Evolutionary conservation across 1,140 invertebrate species (phyloP), one percentile per base, ranked within the genome.

Genomic region (Matsumurasca onukii): DNA sequence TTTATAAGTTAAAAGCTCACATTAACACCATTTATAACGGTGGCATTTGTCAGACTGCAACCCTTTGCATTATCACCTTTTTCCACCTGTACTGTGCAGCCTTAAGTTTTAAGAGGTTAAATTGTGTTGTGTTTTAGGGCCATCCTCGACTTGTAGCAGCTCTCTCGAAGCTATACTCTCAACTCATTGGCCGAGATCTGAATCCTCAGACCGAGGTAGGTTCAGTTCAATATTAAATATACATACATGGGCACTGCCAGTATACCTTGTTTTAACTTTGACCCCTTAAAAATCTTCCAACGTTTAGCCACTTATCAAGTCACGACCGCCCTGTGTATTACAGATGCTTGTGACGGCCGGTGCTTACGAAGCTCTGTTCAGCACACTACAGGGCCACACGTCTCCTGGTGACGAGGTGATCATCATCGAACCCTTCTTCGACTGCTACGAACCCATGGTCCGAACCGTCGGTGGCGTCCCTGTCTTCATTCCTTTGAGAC

Each of bases 381-480:
- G 88, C 70, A 81, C 91, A 20, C 89, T 99, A 67, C 81, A 90
- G 81, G 95, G 95, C 25, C 88, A 94, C 75, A 86, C 97, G 9
- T 89, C 90, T 73, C 84, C 84, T 55, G 94, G 92, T 1, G 90
- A 92, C 81, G 95, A 99, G 80, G 95, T 96, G 70, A 97, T 98
- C 70, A 95, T 99, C 30, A 96, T 99, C 70, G 98, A 99, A 79
- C 98, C 98, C 9, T 99, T 92, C 80, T 99, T 97, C 79, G 98
- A 99, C 78, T 98, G 96, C 77, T 99, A 99, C 78, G 92, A 92
- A 70, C 95, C 96, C 1, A 97, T 99, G 91, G 90, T 98, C 0
- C 85, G 83, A 74, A 86, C 88, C 73, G 93, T 94, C 31, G 95
- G 94, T 0, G 98, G 95, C 13, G 84, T 87, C 24, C 89, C 95